phyloP scores from a whole-genome alignment of 35 echinoderm and acorn worm genomes.

The Apostichopus parvimensis region DNA sequence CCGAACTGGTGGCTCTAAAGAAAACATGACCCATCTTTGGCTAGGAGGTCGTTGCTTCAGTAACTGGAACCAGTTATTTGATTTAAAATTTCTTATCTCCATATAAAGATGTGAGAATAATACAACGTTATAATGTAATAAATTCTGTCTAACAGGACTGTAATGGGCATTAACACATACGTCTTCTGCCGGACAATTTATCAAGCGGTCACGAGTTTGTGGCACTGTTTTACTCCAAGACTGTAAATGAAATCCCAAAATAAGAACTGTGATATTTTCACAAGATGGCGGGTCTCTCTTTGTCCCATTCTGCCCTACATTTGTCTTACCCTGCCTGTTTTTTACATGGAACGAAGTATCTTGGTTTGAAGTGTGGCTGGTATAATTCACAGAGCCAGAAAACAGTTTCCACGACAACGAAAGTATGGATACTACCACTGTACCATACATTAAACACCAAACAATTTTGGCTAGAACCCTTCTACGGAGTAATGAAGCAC shows the following conservation, averaged over 20 bases:
- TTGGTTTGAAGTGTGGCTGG: neutral
- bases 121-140: slow-evolving; percentile 33
- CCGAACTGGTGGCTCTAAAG: slow-evolving; percentile 43
- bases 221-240: neutral
- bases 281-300: neutral
- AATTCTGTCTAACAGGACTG: neutral
- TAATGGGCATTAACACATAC: slow-evolving; percentile 22
- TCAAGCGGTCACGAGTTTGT: neutral
- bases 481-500: neutral
- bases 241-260: slow-evolving; percentile 30
- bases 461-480: neutral
- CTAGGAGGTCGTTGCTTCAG: neutral
- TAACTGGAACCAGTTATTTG: slow-evolving; percentile 13
- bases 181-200: neutral
- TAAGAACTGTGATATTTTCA: slow-evolving; percentile 16
- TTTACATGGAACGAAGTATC: neutral
- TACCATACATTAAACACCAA: neutral
- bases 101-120: slow-evolving; percentile 55
- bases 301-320: neutral
- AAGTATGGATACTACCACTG: neutral
- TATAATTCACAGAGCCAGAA: neutral
- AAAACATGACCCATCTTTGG: slow-evolving; percentile 53
- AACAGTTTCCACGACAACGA: neutral
- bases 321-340: neutral
- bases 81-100: slow-evolving; percentile 44